Conservation (phyloP, 2,888 invertebrate species). For the Molanna angustata region DNA sequence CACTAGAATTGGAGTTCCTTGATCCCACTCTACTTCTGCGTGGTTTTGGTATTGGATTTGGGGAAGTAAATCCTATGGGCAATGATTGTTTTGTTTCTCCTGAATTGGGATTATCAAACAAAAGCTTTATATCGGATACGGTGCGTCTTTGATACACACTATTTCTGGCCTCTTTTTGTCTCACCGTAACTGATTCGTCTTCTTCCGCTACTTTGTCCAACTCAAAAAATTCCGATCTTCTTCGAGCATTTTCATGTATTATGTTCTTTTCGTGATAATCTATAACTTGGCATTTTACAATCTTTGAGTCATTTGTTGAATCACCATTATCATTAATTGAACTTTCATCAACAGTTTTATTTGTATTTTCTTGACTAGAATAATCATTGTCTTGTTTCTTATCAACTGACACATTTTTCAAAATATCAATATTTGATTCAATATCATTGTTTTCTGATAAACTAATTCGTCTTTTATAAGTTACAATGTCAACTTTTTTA, state of each 20-base stretch:
- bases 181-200: conserved; percentile 38
- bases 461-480: conserved; percentile 51
- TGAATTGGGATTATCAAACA: conserved; percentile 52
- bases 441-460: conserved; percentile 32
- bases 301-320: too few relatives aligned
- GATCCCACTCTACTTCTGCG: conserved; percentile 50
- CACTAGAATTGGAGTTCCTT: conserved; percentile 37
- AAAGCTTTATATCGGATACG: conserved; percentile 49
- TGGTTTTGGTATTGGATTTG: conserved; percentile 59
- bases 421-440: too few relatives aligned
- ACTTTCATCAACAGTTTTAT: not conserved
- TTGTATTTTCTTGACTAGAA: too few relatives aligned
- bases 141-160: conserved; percentile 20
- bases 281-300: conserved; percentile 49
- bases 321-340: not conserved
- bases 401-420: too few relatives aligned
- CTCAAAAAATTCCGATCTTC: conserved; percentile 47
- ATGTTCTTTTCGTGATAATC: conserved; percentile 35
- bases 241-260: conserved; percentile 41
- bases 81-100: conserved; percentile 38
- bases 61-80: conserved; percentile 36
- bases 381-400: too few relatives aligned
- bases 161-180: conserved; percentile 48
- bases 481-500: conserved; percentile 46
- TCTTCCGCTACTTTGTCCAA: conserved; percentile 45